Conservation (phyloP, 2,113 vertebrate genomes). For the Athene cunicularia region DNA sequence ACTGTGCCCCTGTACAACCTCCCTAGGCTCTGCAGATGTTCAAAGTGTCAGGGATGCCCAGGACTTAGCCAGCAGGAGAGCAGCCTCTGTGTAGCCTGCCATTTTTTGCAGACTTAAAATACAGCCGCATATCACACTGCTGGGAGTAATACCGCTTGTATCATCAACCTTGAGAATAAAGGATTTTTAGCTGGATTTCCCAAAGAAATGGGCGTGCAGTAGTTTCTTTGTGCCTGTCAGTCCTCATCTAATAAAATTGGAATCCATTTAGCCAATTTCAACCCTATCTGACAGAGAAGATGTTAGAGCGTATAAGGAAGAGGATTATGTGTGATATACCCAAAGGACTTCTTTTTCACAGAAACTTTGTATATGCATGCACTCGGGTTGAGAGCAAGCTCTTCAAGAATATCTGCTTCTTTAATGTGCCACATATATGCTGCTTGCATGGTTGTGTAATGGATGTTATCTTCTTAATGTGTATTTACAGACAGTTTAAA, state of each 20-base stretch:
- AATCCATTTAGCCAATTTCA: slow-evolving; percentile 37
- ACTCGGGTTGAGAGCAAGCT: background rate
- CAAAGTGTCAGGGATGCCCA: background rate
- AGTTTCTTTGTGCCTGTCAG: slow-evolving; percentile 32
- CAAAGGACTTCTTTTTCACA: slow-evolving; percentile 2
- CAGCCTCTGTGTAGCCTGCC: background rate
- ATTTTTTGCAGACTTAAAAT: background rate
- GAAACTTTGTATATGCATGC: background rate
- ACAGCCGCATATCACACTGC: background rate
- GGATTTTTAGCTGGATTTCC: slow-evolving; percentile 22
- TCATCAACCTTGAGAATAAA: background rate
- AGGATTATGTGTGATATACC: background rate
- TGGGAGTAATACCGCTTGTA: background rate
- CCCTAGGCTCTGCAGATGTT: background rate
- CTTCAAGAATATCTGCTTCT: background rate
- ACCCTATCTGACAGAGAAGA: slow-evolving; percentile 1
- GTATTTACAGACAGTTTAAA: slow-evolving; percentile 57
- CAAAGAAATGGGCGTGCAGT: background rate
- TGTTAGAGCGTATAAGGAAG: background rate
- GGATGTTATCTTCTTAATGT: slow-evolving; percentile 14
- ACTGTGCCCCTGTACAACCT: background rate
- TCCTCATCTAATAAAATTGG: slow-evolving; percentile 6
- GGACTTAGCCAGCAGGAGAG: background rate
- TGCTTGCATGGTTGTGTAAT: slow-evolving; percentile 12
- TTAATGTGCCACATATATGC: background rate